phyloP scores from a whole-genome alignment of 2,797 vertebrate species.

The Orientallactaga sibirica region DNA sequence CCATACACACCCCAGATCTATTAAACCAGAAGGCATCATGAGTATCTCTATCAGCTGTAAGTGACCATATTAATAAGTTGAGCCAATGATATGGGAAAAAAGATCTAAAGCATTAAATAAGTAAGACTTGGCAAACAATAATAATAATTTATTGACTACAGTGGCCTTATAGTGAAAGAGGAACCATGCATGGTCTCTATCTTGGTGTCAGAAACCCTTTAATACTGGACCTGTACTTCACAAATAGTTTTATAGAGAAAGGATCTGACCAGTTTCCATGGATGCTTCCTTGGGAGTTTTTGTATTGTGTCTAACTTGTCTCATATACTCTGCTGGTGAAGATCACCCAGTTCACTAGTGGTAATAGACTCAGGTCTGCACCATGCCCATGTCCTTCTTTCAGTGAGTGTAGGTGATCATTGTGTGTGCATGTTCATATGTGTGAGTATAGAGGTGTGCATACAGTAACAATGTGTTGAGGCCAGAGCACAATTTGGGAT shows the following conservation, averaged over 20 bases:
- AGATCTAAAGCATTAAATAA: background rate
- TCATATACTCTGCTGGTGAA: background rate
- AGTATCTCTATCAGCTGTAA: background rate
- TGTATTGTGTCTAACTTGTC: background rate
- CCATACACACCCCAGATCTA: background rate
- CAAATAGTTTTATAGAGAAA: background rate
- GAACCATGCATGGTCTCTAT: background rate
- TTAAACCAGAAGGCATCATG: constrained; percentile 10
- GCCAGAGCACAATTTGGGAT: too few species aligned
- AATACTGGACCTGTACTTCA: background rate
- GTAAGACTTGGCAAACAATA: background rate
- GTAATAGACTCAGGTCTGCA: background rate
- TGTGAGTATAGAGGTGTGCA: too few species aligned
- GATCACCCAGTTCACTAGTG: background rate
- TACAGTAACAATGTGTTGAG: too few species aligned
- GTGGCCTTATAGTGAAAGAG: background rate
- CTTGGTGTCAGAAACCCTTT: background rate
- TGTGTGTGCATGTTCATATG: too few species aligned
- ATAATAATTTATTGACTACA: constrained; percentile 1
- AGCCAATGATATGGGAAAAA: background rate
- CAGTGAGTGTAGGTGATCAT: background rate
- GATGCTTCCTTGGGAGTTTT: background rate
- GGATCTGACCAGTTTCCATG: background rate
- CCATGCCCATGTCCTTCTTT: background rate
- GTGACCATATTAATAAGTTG: background rate